phyloP scores from a whole-genome alignment of 2,113 vertebrate species.

The Todiramphus chloris region DNA sequence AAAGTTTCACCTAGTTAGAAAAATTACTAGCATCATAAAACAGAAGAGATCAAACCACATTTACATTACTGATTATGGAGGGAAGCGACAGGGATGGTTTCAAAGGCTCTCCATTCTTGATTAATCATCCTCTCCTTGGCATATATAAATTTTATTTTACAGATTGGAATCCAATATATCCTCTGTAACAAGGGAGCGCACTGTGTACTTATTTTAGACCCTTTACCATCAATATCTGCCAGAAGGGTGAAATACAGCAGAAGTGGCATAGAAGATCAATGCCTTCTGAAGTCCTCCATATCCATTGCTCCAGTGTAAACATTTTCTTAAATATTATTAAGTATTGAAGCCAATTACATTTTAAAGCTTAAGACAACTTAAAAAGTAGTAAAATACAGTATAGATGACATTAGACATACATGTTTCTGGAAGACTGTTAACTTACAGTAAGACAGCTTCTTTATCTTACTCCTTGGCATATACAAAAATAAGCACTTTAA shows the following conservation, averaged over 20 bases:
- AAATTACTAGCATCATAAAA: constrained; percentile 2
- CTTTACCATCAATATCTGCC: neutral
- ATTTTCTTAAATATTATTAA: neutral
- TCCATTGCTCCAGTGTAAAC: neutral
- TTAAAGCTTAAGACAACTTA: neutral
- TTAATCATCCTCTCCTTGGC: neutral
- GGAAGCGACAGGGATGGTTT: neutral
- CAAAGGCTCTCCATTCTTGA: neutral
- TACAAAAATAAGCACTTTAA: neutral
- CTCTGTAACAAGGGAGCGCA: neutral
- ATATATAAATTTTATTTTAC: neutral
- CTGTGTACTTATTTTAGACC: neutral
- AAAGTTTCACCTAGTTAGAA: neutral
- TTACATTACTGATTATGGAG: neutral
- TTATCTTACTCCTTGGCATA: neutral
- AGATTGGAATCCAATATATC: neutral
- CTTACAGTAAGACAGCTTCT: constrained; percentile 11
- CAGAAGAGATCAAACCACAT: neutral
- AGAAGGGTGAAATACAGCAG: neutral
- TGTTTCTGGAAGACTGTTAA: neutral
- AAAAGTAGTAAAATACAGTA: neutral
- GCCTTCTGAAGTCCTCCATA: neutral
- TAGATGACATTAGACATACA: neutral
- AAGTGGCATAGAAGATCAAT: neutral
- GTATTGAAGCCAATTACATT: neutral